These are phyloP conservation scores for Omphaloscelis lunosa DNA, from an alignment of 2,888 invertebrate species.

Conservation along the genomic window DNA sequence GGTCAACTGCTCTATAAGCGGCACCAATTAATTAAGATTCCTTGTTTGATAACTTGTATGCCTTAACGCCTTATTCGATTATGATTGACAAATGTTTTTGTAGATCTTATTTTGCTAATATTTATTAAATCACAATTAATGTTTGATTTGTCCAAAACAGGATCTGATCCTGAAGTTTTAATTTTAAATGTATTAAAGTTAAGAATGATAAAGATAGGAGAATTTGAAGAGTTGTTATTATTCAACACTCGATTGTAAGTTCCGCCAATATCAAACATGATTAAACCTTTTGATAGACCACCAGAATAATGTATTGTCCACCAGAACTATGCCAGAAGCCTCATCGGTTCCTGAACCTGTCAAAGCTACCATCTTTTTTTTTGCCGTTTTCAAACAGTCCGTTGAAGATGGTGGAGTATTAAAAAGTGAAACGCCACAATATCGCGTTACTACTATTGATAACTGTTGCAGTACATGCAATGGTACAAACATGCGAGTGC, in stretches of 20 bases:
- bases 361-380: neutral
- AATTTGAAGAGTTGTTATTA: neutral
- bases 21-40: constrained; percentile 49
- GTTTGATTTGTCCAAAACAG: constrained; percentile 1
- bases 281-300: neutral
- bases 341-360: neutral
- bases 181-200: neutral
- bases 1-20: constrained; percentile 40
- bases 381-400: neutral
- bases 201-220: neutral
- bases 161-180: neutral
- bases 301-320: neutral
- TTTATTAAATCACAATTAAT: constrained; percentile 19
- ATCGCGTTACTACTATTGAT: constrained; percentile 33
- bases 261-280: neutral
- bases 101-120: constrained; percentile 16
- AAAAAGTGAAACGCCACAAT: constrained; percentile 51
- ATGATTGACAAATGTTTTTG: constrained; percentile 36
- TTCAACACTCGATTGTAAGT: neutral
- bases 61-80: constrained; percentile 44
- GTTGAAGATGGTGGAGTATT: neutral
- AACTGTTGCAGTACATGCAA: constrained; percentile 47
- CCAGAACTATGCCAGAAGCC: neutral
- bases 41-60: constrained; percentile 37
- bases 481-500: constrained; percentile 29